Conservation (phyloP, 2,113 vertebrate genomes). For the Phyllopteryx taeniolatus region DNA sequence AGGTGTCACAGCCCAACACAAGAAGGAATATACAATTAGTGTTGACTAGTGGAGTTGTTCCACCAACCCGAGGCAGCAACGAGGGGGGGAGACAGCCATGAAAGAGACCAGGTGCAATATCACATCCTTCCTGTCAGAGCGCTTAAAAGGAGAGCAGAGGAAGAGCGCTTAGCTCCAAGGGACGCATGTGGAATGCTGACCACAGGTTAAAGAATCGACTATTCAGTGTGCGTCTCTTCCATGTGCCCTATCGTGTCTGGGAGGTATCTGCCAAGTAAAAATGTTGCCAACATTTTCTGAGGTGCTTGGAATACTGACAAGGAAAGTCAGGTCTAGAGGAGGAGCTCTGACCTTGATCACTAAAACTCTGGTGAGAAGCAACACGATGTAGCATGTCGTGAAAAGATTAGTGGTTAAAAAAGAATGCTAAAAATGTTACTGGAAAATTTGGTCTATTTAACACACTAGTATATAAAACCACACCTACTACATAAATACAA, state of each 20-base stretch:
- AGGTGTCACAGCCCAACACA: conserved; percentile 47
- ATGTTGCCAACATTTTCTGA: conserved; percentile 62
- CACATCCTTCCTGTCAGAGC: conserved; percentile 66
- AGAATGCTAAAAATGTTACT: not conserved
- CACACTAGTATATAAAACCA: not conserved
- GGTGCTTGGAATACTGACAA: conserved; percentile 68
- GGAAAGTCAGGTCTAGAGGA: conserved; percentile 57
- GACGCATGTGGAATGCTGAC: conserved; percentile 70
- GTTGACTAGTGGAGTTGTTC: conserved; percentile 48
- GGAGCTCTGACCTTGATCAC: conserved; percentile 63
- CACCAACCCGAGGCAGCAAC: conserved; percentile 39
- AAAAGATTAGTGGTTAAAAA: not conserved
- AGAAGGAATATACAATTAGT: conserved; percentile 63
- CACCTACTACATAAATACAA: too few relatives aligned
- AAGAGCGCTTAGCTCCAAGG: conserved; percentile 68
- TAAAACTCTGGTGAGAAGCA: conserved; percentile 29
- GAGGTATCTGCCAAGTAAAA: conserved; percentile 69
- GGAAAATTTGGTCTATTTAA: not conserved
- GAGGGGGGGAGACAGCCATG: conserved; percentile 33
- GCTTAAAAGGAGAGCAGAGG: conserved; percentile 60
- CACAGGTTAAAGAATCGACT: conserved; percentile 65
- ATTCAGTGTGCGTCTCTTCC: conserved; percentile 61
- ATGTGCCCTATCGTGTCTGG: conserved; percentile 55
- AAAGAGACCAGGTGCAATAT: conserved; percentile 71
- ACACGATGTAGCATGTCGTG: not conserved